Base-by-base conservation (phyloP, 2,113 vertebrate species). In the Corythaixoides concolor region DNA sequence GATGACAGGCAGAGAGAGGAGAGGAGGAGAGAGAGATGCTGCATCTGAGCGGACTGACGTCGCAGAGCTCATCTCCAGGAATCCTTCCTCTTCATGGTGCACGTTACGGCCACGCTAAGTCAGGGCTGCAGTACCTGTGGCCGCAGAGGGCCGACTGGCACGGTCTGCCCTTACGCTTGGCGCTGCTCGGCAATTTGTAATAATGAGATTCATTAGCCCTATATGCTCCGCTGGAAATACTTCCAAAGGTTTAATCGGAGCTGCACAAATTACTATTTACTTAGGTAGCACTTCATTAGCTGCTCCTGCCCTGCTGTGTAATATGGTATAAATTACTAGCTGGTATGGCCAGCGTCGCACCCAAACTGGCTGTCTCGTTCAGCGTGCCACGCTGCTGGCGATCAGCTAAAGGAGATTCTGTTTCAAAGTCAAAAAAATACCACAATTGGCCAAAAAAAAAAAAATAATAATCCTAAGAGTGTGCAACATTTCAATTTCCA, bases 261-360 rank as follows among this genome's bases (percentile, higher is more conserved):
- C 73, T 2, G 0, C 73, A 60, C 77, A 95, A 92, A 96, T 55
- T 53, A 95, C 84, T 89, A 27, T 96, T 96, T 95, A 92, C 90
- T 91, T 17, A 85, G 76, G 90, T 53, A 96, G 86, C 88, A 69
- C 79, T 89, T 95, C 92, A 89, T 90, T 89, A 94, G 83, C 86
- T 89, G 52, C 49, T 90, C 60, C 88, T 96, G 92, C 53, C 95
- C 93, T 78, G 83, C 95, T 80, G 90, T 17, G 92, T 41, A 81
- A 81, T 66, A 26, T 1, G 53, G 74, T 72, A 86, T 60, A 64
- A 96, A 89, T 89, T 85, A 79, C 49, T 76, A 55, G 52, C 68
- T 70, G 50, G 68, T 37, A 47, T n/a, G 7, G 10, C 78, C 70
- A 88, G 70, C 74, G 22, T 53, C 21, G 11, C 69, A 79, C 49